Base-by-base conservation (phyloP, 2,797 vertebrate species). In the Calcarius lapponicus region DNA sequence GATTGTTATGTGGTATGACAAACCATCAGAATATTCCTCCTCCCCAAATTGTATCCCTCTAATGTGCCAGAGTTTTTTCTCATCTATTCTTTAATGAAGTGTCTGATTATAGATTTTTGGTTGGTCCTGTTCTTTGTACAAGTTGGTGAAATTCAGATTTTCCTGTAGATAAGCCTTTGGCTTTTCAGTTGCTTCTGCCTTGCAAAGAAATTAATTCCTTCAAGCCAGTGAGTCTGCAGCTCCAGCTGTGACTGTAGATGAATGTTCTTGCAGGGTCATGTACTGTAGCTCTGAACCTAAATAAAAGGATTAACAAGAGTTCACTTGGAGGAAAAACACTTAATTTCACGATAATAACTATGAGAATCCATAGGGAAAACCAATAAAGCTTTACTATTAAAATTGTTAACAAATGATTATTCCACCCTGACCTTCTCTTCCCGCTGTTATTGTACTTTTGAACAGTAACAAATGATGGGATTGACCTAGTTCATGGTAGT, bases 341-440 rank as follows among this genome's bases (percentile, higher is more conserved):
- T 96, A 93, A 81, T 95, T 96, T 95, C 74, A 83, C 76, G 60
- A 73, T 86, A 86, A 86, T 95, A 96, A 83, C 60, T 36, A 86
- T 62, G 74, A 73, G 67, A 48, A 75, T 92, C 93, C 86, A 62
- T 61, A 70, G 88, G 90, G 75, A 89, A 97, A 94, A 73, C 66
- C 58, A 87, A 92, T 71, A 90, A 95, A 94, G 50, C 58, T 90
- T 92, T 88, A 65, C 73, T 95, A 94, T 94, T 95, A 88, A 91
- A 93, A 96, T 62, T 88, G 93, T 92, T 94, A 95, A 78, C 73
- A 93, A 95, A 95, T 87, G 70, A 90, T 93, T 92, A 91, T 94
- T 92, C 82, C 57, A 60, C 50, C 60, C 81, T 90, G 82, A 70
- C 81, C 60, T 69, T 43, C 17, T 40, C 45, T 90, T 78, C 80